Base-by-base conservation (phyloP, 1,140 invertebrate genomes). In the Cylas formicarius region DNA sequence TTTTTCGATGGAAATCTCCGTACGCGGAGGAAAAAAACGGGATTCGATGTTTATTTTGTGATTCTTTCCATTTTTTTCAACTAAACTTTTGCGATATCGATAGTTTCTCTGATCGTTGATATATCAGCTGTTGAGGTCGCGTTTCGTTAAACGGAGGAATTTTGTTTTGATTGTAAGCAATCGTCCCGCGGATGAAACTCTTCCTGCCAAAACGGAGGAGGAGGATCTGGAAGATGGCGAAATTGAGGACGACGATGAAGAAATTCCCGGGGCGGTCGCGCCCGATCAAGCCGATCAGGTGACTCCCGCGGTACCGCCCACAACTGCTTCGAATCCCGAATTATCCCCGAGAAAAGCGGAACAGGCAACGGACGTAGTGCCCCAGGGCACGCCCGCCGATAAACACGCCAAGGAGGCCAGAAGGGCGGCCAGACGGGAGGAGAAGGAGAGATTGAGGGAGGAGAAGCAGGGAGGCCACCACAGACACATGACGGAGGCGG, bases 171-270 rank as follows among this genome's bases (percentile, higher is more conserved):
- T 13, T 13, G 18, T 11, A 13, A 5, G 13, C 29, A 11, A 5
- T 13, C 5, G 11, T n/a, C 29, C 11, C 29, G 18, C 18, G 7
- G 29, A 31, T 31, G 13, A 6, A 11, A 5, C 29, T 16, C 18
- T 31, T 23, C 32, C 42, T 13, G 6, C 40, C 3, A 41, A 57
- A 34, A 42, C 44, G 11, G 41, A 56, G 19, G 42, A 47, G 2
- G 46, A 41, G 22, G 50, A 74, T 32, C 68, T 77, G 48, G 75
- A 77, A 58, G 75, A 77, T 55, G 75, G 75, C 34, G 74, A 77
- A 57, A 77, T 77, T 50, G 73, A 73, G 34, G 75, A 75, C 5
- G 74, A 76, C 38, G 75, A 76, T 31, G 73, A 76, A 48, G 73
- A 75, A 18, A 67, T 31, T 18, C n/a, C 26, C 8, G 31, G 37